These are phyloP conservation scores for Trachurus trachurus DNA, from an alignment of 2,797 vertebrate genomes.

Conservation along the genomic window DNA sequence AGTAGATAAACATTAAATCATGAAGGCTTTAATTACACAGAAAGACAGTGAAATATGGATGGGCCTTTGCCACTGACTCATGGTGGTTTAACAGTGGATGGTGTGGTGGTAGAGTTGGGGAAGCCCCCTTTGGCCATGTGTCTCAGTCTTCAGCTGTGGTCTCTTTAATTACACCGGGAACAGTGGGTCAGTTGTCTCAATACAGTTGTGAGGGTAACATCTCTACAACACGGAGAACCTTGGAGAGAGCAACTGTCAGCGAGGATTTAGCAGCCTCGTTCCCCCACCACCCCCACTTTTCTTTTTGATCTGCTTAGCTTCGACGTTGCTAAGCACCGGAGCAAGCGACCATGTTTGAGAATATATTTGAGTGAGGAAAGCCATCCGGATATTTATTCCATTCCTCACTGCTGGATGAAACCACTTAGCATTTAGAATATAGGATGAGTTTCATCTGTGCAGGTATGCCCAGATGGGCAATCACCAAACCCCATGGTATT, in stretches of 20 bases:
- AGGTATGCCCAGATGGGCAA: constrained; percentile 28
- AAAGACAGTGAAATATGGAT: constrained; percentile 9
- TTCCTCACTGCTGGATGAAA: constrained; percentile 82
- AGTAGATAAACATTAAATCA: background rate
- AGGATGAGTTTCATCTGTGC: constrained; percentile 68
- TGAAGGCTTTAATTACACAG: background rate
- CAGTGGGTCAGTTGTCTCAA: constrained; percentile 89
- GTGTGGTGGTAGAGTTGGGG: constrained; percentile 44
- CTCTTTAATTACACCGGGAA: constrained; percentile 87
- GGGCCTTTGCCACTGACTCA: constrained; percentile 18
- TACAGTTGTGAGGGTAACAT: constrained; percentile 81
- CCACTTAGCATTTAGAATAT: constrained; percentile 83
- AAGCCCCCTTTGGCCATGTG: constrained; percentile 62
- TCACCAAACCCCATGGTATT: constrained; percentile 37
- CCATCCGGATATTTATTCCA: constrained; percentile 88
- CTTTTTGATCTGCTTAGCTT: constrained; percentile 73
- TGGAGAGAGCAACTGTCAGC: constrained; percentile 88
- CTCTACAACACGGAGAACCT: constrained; percentile 83
- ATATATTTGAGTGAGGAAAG: constrained; percentile 77
- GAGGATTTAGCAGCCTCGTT: constrained; percentile 83
- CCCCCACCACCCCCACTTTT: constrained; percentile 16
- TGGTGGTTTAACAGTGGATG: constrained; percentile 16
- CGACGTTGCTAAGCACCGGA: constrained; percentile 85
- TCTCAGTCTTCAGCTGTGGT: constrained; percentile 84
- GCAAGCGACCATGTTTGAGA: constrained; percentile 83